Conservation (phyloP, 2,113 vertebrate species). For the Hemibagrus wyckioides region DNA sequence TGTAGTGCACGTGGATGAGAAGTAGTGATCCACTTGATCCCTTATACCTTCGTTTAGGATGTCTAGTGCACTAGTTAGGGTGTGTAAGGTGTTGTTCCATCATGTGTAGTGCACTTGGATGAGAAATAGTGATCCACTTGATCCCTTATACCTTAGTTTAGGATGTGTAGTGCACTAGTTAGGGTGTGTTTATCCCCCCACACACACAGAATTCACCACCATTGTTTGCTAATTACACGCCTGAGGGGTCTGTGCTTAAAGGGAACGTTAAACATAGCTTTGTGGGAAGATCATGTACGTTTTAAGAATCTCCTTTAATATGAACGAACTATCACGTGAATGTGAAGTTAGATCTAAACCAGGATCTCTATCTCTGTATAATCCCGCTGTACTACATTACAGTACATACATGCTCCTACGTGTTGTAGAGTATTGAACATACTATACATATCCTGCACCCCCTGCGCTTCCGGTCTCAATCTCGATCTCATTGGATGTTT, state of each 20-base stretch:
- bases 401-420: background rate
- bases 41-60: background rate
- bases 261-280: background rate
- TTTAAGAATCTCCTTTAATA: background rate
- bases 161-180: background rate
- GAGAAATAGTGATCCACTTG: no score
- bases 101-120: background rate
- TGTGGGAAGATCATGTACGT: background rate
- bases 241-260: background rate
- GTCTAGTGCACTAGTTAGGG: background rate
- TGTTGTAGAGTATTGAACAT: background rate
- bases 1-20: background rate
- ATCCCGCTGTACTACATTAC: background rate
- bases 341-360: background rate
- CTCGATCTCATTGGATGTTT: background rate
- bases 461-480: background rate
- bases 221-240: background rate
- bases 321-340: background rate
- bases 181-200: no score
- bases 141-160: background rate
- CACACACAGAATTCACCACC: background rate
- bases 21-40: no score
- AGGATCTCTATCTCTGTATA: background rate
- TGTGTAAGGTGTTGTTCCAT: background rate
- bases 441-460: constrained; percentile 3